Evolutionary conservation across 1,140 invertebrate species (phyloP).

Genomic region (Drosophila sturtevanti): DNA sequence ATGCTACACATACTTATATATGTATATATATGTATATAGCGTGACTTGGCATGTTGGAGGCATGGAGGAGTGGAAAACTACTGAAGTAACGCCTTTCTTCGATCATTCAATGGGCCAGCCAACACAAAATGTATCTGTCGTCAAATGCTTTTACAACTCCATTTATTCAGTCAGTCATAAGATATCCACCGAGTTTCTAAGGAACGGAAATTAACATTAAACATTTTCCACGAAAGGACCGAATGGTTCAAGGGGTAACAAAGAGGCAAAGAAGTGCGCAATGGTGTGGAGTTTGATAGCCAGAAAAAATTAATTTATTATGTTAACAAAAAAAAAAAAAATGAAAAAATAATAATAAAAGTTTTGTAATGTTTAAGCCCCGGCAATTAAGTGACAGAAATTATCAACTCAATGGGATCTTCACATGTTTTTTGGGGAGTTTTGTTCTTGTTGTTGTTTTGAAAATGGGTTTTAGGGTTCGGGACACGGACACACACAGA

Average conservation of each 20-base stretch:
- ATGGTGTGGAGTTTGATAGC: neutral
- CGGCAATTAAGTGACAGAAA: constrained; percentile 76
- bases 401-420: constrained; percentile 70
- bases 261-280: neutral
- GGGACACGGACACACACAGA: neutral
- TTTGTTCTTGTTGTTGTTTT: neutral
- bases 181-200: neutral
- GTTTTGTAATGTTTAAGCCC: constrained; percentile 78
- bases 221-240: constrained; percentile 19
- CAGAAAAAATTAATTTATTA: constrained; percentile 72
- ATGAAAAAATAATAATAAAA: constrained; percentile 37
- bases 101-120: constrained; percentile 56
- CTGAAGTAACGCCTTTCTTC: constrained; percentile 52
- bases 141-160: constrained; percentile 63
- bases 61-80: constrained; percentile 16
- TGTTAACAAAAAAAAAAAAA: constrained; percentile 57
- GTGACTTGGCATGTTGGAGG: constrained; percentile 54
- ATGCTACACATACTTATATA: too few relatives aligned
- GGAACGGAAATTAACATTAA: constrained; percentile 52
- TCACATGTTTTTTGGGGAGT: constrained; percentile 47
- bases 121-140: constrained; percentile 42
- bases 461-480: constrained; percentile 6
- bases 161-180: constrained; percentile 38
- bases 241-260: neutral
- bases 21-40: constrained; percentile 33